Base-by-base conservation (phyloP, 2,888 invertebrate genomes). In the Parasteatoda lunata region DNA sequence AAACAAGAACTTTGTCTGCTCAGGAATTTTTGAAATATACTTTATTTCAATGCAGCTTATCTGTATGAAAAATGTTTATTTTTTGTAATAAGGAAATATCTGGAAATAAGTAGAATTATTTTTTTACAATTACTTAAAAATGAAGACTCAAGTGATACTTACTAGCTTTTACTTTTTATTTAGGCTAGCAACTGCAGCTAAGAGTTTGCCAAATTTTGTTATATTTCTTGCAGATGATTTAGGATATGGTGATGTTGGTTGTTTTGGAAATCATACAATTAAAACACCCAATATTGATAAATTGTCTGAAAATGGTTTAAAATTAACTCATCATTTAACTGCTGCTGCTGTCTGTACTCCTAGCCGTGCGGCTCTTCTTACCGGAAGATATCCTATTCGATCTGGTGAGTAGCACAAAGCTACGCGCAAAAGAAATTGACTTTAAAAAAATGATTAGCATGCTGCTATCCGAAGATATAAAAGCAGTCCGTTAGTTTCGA, bases 181-280 rank as follows among this genome's bases (percentile, higher is more conserved):
- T 59, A n/a, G 11, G 11, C 4, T n/a, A 59, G n/a, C 59, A 59
- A 7, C 59, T n/a, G n/a, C 11, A 3, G 59, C n/a, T 13, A 59
- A n/a, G n/a, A 59, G 59, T 64, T 51, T 30, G n/a, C 93, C 93
- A 3, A 93, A 93, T 90, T 91, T 93, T 71, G 87, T 93, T 75
- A 90, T 93, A 4, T 90, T 93, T 51, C 90, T 93, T 89, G 93
- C 93, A 5, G 93, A 93, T 90, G 93, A 93, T 90, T 90, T 93
- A 79, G 93, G 93, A 7, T 91, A 91, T 81, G 93, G 92, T 4
- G 93, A 93, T 89, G 85, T 93, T 15, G 92, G 92, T 30, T 91
- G 91, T 86, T 92, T 91, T 90, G 93, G 93, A 8, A 92, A 93
- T 90, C 91, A 91, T 48, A 92, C 92, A 0, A 91, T 93, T 59